Evolutionary conservation across 2,888 invertebrate species (phyloP), one percentile per base, ranked within the genome.

Genomic region (Teleiodes luculella): DNA sequence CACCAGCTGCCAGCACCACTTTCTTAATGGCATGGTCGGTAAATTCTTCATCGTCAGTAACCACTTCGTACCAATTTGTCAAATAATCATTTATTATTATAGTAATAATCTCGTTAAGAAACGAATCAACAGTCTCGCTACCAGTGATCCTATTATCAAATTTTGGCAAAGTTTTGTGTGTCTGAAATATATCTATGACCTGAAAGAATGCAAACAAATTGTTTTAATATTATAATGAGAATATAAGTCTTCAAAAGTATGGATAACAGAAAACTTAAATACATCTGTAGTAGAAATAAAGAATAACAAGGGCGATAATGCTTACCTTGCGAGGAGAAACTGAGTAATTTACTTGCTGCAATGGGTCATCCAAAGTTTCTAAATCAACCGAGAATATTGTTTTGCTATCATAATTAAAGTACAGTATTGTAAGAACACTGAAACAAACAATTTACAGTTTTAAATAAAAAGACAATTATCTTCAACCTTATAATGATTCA

Each of bases 71-170:
- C 94, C 94, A 94, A 0, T 94, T 92, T 60, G 93, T 92, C 45
- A 97, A 93, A 86, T 96, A 96, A 81, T 97, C 97, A 74, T 95
- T 91, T 51, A 96, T 91, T 52, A 96, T 92, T 62, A 94, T 95
- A 58, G 93, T 92, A 66, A 97, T 90, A 70, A 97, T 96, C 87
- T 96, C 94, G 83, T 96, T 96, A 50, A 97, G 89, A 65, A 95
- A 95, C 68, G 95, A 94, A 85, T 97, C 97, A 57, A 97, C 96
- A 31, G 95, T 91, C 68, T 94, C 94, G 69, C 96, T 95, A 24
- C 96, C 96, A 20, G 96, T 96, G 60, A 97, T 94, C 69, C 96
- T 76, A 57, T 69, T 85, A 59, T 89, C 89, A 74, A 76, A 89
- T 61, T 86, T 88, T 45, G 80, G 78, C 46, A 76, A 61, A 35